These are phyloP conservation scores for Leptopilina drosophilae DNA, from an alignment of 2,888 invertebrate genomes.

Conservation along the genomic window DNA sequence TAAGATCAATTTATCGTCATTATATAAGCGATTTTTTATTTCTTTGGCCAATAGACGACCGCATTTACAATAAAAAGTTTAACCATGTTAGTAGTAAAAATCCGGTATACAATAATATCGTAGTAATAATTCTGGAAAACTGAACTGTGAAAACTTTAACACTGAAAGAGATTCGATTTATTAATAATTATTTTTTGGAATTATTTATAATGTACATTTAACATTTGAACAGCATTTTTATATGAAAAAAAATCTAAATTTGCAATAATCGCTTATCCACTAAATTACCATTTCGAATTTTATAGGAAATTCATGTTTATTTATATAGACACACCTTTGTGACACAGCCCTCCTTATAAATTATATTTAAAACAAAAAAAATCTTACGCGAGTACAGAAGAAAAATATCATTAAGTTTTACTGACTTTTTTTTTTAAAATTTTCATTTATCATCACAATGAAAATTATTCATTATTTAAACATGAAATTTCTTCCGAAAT, in stretches of 20 bases:
- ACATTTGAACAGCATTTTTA: constrained; percentile 7
- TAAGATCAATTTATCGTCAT: not conserved
- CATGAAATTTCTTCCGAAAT: constrained; percentile 9
- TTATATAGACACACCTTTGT: constrained; percentile 34
- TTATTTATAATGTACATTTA: constrained; percentile 33
- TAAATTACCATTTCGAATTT: constrained; percentile 16
- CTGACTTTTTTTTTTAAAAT: not conserved
- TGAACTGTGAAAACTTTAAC: constrained; percentile 11
- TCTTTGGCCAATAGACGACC: not conserved
- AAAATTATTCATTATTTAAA: not conserved
- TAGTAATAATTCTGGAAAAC: constrained; percentile 16
- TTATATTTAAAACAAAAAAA: constrained; percentile 16
- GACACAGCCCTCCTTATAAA: constrained; percentile 39
- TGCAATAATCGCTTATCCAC: constrained; percentile 14
- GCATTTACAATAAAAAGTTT: not conserved
- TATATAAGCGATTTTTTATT: constrained; percentile 5
- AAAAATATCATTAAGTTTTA: too few species aligned
- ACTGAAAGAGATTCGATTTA: constrained; percentile 33
- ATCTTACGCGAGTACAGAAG: constrained; percentile 14
- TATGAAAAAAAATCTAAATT: not conserved
- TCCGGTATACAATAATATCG: not conserved
- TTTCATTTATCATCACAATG: not conserved
- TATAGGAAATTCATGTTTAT: constrained; percentile 16
- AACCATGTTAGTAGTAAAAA: constrained; percentile 13
- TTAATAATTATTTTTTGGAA: constrained; percentile 22